These are phyloP conservation scores for Lontra canadensis DNA, from an alignment of 2,113 vertebrate genomes.

Conservation along the genomic window DNA sequence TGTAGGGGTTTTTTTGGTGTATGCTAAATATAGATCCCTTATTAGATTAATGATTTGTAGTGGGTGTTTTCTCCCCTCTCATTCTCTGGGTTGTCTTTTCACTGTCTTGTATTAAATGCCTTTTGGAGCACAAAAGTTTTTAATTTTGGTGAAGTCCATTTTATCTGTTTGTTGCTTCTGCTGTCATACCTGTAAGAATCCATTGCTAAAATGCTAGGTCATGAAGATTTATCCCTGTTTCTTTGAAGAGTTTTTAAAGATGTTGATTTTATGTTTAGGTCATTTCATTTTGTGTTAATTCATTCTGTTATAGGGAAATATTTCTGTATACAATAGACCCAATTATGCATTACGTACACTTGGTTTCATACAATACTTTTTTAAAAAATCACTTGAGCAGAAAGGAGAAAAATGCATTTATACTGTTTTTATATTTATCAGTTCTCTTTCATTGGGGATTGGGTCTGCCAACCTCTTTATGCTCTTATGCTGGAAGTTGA, in stretches of 20 bases:
- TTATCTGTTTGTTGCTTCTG: background rate
- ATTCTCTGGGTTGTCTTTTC: background rate
- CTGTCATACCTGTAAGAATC: background rate
- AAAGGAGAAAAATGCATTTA: background rate
- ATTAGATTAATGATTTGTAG: background rate
- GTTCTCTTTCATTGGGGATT: background rate
- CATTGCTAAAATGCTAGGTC: background rate
- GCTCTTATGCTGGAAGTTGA: background rate
- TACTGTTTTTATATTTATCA: background rate
- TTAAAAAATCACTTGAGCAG: background rate
- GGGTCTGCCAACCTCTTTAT: background rate
- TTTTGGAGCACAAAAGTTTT: background rate
- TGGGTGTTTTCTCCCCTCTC: background rate
- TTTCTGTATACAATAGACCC: background rate
- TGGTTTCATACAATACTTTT: background rate
- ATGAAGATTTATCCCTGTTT: background rate
- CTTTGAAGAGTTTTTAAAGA: background rate
- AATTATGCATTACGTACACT: background rate
- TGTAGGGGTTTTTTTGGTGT: background rate
- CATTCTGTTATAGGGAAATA: background rate
- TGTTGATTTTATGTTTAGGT: background rate
- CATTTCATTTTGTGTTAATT: background rate
- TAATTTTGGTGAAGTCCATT: background rate
- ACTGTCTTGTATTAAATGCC: background rate
- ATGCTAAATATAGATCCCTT: background rate